A percentile compares a stretch with the other conserved stretches of the same genome.
Conservation (phyloP, 2,797 vertebrate species). For the Varecia variegata region DNA sequence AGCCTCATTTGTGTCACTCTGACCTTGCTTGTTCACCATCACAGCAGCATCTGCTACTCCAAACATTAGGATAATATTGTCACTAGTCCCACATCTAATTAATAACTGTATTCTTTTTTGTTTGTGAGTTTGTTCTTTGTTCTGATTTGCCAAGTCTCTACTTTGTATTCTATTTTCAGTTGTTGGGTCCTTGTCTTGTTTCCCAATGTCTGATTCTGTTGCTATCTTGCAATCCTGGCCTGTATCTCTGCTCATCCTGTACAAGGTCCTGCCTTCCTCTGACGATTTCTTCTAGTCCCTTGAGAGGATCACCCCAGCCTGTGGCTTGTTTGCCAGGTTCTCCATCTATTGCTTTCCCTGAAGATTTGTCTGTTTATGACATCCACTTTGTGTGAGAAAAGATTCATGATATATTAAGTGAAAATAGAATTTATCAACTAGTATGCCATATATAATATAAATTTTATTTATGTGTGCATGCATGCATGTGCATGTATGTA, state of each 20-base stretch:
- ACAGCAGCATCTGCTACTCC: too few species aligned
- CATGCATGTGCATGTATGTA: neutral
- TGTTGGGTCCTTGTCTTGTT: neutral
- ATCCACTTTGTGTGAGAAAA: neutral
- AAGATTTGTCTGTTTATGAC: neutral
- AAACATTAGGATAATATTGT: neutral
- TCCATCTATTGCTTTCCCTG: neutral
- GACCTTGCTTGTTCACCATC: neutral
- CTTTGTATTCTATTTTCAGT: neutral
- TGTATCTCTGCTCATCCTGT: neutral
- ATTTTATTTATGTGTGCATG: neutral
- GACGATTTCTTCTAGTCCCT: neutral
- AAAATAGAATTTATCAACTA: neutral
- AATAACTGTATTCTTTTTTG: neutral
- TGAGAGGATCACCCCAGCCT: neutral
- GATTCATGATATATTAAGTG: neutral
- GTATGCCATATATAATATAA: neutral
- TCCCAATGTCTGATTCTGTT: neutral
- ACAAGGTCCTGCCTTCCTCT: neutral
- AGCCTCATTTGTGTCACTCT: neutral
- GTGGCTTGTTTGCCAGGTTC: neutral
- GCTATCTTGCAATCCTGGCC: neutral
- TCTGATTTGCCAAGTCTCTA: neutral
- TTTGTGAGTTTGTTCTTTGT: neutral
- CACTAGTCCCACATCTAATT: neutral